phyloP scores from a whole-genome alignment of 2,797 vertebrate genomes.

The Brachymystax lenok region DNA sequence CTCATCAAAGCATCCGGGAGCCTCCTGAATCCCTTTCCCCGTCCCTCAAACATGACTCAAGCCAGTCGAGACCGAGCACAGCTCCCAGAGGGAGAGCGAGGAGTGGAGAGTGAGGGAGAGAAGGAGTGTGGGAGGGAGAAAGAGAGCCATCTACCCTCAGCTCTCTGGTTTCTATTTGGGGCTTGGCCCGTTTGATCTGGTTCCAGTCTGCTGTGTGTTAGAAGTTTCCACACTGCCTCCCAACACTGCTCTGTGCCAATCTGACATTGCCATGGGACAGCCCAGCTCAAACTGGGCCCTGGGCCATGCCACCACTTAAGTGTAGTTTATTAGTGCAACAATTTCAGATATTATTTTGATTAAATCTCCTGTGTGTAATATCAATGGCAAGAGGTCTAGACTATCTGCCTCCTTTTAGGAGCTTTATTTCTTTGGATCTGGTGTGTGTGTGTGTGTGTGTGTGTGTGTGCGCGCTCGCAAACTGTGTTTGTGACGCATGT shows the following conservation, averaged over 20 bases:
- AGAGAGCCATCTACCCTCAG: conserved; percentile 1
- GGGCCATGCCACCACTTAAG: conserved; percentile 28
- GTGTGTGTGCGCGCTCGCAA: not conserved
- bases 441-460: conserved; percentile 7
- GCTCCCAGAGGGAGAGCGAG: not conserved
- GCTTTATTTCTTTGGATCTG: conserved; percentile 20
- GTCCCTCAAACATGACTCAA: conserved; percentile 10
- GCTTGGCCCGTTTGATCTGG: conserved; percentile 28
- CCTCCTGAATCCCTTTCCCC: not conserved
- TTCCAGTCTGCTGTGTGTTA: conserved; percentile 33
- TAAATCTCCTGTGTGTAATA: conserved; percentile 26
- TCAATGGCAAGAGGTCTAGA: conserved; percentile 42
- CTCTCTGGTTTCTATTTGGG: conserved; percentile 39
- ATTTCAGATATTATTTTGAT: conserved; percentile 37
- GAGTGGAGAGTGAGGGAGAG: not conserved
- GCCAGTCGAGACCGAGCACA: not conserved
- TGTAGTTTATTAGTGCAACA: conserved; percentile 30
- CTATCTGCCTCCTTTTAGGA: conserved; percentile 9
- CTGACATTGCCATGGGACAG: conserved; percentile 8
- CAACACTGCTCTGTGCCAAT: conserved; percentile 12
- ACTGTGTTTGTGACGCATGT: not conserved
- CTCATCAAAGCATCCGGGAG: conserved; percentile 11
- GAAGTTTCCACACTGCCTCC: conserved; percentile 26
- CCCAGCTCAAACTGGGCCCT: conserved; percentile 24
- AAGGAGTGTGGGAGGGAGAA: not conserved